phyloP scores from a whole-genome alignment of 2,888 invertebrate species.

The Macaria liturata region DNA sequence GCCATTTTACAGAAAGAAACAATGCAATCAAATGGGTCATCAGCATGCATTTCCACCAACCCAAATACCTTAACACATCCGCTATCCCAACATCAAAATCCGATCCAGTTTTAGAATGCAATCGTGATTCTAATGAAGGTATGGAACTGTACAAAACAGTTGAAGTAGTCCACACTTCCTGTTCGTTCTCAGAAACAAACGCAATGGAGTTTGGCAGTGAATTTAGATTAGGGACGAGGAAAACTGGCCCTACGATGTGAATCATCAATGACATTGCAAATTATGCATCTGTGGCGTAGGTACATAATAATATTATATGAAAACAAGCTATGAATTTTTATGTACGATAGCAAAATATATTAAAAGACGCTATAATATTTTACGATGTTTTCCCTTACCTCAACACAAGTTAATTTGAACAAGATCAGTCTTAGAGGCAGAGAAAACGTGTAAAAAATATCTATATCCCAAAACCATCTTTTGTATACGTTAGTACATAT shows the following conservation, averaged over 20 bases:
- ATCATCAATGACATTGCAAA: too few relatives aligned
- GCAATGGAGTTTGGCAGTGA: constrained; percentile 32
- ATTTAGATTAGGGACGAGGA: constrained; percentile 33
- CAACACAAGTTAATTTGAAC: too few relatives aligned
- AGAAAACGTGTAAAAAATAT: too few relatives aligned
- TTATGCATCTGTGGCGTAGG: too few relatives aligned
- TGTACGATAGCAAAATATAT: too few relatives aligned
- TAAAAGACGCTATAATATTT: too few relatives aligned
- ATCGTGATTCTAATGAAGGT: constrained; percentile 43
- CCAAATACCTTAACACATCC: constrained; percentile 30
- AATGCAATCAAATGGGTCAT: constrained; percentile 16
- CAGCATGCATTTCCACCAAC: constrained; percentile 21
- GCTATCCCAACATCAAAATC: constrained; percentile 35
- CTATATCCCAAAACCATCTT: too few relatives aligned
- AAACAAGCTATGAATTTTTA: too few relatives aligned
- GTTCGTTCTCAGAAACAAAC: constrained; percentile 50
- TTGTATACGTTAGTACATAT: too few relatives aligned
- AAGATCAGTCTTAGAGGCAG: too few relatives aligned
- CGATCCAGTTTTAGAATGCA: constrained; percentile 43
- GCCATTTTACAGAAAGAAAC: constrained; percentile 9
- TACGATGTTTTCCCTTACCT: too few relatives aligned
- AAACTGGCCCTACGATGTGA: constrained; percentile 7
- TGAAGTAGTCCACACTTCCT: constrained; percentile 49
- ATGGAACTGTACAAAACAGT: constrained; percentile 38
- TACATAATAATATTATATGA: too few relatives aligned